Percentiles rank a stretch among this genome's conserved stretches.
These are phyloP conservation scores for Drosophila tropicalis DNA, from an alignment of 1,140 invertebrate species.

Conservation along the genomic window DNA sequence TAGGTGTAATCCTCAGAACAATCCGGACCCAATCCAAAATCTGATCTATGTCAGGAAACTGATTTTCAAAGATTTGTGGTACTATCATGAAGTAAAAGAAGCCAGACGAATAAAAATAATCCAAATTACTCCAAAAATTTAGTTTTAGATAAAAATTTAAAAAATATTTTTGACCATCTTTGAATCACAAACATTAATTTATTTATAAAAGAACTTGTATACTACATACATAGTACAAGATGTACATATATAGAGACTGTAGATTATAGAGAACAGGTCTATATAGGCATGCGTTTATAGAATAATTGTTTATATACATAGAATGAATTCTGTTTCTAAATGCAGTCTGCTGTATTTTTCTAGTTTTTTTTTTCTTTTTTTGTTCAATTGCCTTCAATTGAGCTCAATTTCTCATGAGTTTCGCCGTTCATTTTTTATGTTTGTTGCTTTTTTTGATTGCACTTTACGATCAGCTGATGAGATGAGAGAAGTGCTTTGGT, in stretches of 20 bases:
- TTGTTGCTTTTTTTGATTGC: conserved; percentile 34
- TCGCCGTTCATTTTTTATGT: conserved; percentile 13
- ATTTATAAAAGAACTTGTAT: neutral
- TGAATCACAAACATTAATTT: neutral
- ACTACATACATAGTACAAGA: no score
- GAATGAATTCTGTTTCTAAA: conserved; percentile 9
- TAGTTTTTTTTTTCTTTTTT: conserved; percentile 1
- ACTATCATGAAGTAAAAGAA: no score
- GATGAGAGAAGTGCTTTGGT: neutral
- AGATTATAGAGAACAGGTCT: neutral
- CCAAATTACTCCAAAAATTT: no score
- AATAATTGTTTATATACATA: neutral
- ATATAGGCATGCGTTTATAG: neutral
- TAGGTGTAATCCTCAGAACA: no score
- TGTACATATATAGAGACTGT: no score
- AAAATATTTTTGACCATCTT: no score
- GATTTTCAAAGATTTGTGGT: no score
- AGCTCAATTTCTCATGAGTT: conserved; percentile 64
- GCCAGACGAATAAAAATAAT: no score
- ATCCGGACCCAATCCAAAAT: no score
- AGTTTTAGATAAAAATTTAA: no score
- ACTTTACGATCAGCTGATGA: conserved; percentile 69
- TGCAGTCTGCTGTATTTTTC: neutral
- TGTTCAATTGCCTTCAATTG: conserved; percentile 73
- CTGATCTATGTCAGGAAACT: no score